Evolutionary conservation across 1,140 invertebrate species (phyloP).

Genomic region (Eufriesea mexicana): DNA sequence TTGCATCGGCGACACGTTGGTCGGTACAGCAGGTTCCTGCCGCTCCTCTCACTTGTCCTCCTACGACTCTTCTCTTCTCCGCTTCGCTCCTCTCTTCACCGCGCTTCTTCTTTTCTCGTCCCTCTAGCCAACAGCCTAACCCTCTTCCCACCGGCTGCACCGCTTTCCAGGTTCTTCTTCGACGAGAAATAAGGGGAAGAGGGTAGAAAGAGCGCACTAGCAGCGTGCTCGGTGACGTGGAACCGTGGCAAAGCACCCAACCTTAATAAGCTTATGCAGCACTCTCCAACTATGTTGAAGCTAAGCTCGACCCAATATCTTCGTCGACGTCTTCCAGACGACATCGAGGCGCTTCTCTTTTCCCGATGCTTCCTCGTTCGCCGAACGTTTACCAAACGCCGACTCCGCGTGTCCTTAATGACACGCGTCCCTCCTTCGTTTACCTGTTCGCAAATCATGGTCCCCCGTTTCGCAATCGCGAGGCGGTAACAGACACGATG

Average conservation of each 20-base stretch:
- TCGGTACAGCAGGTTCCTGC: conserved; percentile 56
- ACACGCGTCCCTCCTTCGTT: too few species aligned
- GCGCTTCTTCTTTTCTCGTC: conserved; percentile 13
- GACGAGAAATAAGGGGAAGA: conserved; percentile 13
- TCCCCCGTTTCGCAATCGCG: background rate
- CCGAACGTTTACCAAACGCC: background rate
- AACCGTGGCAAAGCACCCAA: conserved; percentile 59
- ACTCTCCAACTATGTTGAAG: conserved; percentile 73
- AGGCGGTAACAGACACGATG: too few species aligned
- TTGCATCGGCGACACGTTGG: conserved; percentile 48
- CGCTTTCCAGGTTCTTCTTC: conserved; percentile 45
- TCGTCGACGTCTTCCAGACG: conserved; percentile 53
- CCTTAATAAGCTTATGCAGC: conserved; percentile 82
- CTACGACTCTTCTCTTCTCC: background rate
- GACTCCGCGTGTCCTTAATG: background rate
- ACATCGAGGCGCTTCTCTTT: conserved; percentile 23
- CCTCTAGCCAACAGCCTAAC: background rate
- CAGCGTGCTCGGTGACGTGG: conserved; percentile 45
- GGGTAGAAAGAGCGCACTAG: conserved; percentile 42
- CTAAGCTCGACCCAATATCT: conserved; percentile 63
- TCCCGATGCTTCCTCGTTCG: background rate
- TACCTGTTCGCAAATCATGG: background rate
- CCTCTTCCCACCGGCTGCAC: background rate
- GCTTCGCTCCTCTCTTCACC: background rate
- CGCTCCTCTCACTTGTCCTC: background rate